These are phyloP conservation scores for Acleris holmiana DNA, from an alignment of 2,888 invertebrate genomes.

Conservation along the genomic window DNA sequence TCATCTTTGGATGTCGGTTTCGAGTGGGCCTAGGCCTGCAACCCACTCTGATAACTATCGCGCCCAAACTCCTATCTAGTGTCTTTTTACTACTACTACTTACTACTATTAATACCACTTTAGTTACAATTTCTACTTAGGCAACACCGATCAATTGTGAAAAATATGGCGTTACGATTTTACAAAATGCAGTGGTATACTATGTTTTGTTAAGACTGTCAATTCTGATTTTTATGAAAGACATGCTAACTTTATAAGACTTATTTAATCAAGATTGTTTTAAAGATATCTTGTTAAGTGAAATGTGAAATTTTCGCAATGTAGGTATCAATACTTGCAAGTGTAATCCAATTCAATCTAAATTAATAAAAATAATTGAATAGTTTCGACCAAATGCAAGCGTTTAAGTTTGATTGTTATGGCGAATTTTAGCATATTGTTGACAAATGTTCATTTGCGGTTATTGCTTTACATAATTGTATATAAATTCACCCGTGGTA, in stretches of 20 bases:
- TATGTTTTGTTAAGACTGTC: constrained; percentile 71
- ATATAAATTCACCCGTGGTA: constrained; percentile 1
- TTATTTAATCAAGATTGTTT: constrained; percentile 56
- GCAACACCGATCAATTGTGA: constrained; percentile 59
- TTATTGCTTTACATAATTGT: constrained; percentile 13
- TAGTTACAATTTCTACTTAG: constrained; percentile 36
- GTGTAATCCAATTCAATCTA: constrained; percentile 14
- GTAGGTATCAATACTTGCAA: constrained; percentile 59
- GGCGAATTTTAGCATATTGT: constrained; percentile 3
- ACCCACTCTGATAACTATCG: no score
- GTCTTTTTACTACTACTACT: constrained; percentile 21
- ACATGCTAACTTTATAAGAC: constrained; percentile 64
- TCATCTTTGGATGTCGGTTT: no score
- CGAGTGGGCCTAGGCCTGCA: no score
- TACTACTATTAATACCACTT: constrained; percentile 9
- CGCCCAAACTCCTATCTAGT: no score
- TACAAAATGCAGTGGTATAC: constrained; percentile 75
- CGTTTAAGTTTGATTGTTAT: constrained; percentile 12
- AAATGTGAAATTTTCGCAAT: constrained; percentile 77
- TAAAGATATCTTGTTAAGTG: constrained; percentile 62
- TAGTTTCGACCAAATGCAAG: constrained; percentile 10
- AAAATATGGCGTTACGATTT: constrained; percentile 78
- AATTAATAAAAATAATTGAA: not conserved
- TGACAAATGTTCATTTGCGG: constrained; percentile 17
- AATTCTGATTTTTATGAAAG: constrained; percentile 70